A percentile compares a stretch with the other conserved stretches of the same genome.
phyloP scores from a whole-genome alignment of 2,888 invertebrate species.

The Adelphocoris suturalis region DNA sequence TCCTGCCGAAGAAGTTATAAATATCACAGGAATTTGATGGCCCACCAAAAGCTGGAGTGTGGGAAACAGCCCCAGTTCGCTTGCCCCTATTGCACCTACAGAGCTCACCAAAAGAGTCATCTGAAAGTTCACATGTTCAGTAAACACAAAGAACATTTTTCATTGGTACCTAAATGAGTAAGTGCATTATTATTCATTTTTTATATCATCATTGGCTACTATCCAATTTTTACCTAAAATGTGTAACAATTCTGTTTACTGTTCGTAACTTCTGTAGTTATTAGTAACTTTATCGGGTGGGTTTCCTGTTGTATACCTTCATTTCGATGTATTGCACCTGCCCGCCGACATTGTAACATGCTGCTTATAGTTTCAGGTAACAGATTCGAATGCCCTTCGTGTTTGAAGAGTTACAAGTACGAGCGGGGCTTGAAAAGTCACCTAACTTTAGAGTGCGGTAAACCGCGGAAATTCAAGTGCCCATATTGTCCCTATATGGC shows the following conservation, averaged over 20 bases:
- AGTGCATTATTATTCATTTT: too few relatives aligned
- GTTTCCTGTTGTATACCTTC: too few relatives aligned
- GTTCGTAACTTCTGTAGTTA: too few relatives aligned
- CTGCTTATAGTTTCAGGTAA: too few relatives aligned
- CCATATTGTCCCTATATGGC: conserved; percentile 80
- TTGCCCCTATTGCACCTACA: conserved; percentile 73
- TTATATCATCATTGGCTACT: too few relatives aligned
- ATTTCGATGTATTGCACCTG: too few relatives aligned
- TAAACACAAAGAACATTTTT: conserved; percentile 71
- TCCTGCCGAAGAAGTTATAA: conserved; percentile 68
- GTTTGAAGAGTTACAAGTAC: neutral
- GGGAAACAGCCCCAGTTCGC: conserved; percentile 69
- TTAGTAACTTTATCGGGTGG: too few relatives aligned
- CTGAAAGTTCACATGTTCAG: conserved; percentile 74
- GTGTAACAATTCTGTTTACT: too few relatives aligned
- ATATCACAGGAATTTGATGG: conserved; percentile 74
- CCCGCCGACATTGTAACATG: too few relatives aligned
- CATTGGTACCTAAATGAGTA: too few relatives aligned
- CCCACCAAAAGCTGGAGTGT: conserved; percentile 73
- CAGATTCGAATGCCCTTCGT: neutral
- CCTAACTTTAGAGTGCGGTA: conserved; percentile 75
- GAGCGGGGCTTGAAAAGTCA: conserved; percentile 61
- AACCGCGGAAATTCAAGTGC: conserved; percentile 77
- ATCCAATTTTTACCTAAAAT: too few relatives aligned
- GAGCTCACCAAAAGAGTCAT: conserved; percentile 79